Base-by-base conservation (phyloP, 1,140 invertebrate genomes). In the Bacillus rossius region DNA sequence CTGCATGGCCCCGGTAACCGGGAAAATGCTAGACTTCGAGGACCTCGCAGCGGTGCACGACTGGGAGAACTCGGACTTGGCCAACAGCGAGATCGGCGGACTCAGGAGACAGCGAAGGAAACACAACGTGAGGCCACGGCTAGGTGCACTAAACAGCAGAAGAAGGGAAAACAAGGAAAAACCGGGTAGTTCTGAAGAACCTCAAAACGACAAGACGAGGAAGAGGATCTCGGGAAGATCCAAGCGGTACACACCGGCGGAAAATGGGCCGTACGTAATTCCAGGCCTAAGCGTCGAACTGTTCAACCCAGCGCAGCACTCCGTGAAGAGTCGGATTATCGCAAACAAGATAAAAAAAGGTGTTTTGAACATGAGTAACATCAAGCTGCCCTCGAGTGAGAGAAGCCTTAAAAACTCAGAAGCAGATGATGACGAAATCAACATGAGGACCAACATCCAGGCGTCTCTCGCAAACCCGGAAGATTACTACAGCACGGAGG, bases 1-100 rank as follows among this genome's bases (percentile, higher is more conserved):
- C 7, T 78, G 75, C 17, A 2, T 42, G 8, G 10, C 48, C 19
- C 8, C 25, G 19, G 10, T 26, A 50, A 8, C 8, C 34, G 48
- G n/a, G 16, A 50, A 16, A n/a, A 50, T 2, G 37, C 37, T 34
- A 50, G 23, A 26, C 17, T 26, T 22, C 5, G 34, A 50, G 13
- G 25, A 23, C 16, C 25, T 8, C 10, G 8, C 13, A 17, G 48
- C 25, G 2, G 34, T 16, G 16, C 22, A 50, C 2, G 17, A 23
- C 25, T n/a, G 16, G 34, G 22, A 25, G 17, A 17, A 50, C 8
- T 1, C 2, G 16, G 0, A 10, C 2, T 29, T 13, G 1, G 2
- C 19, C 16, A 17, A 8, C 3, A 26, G 14, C 8, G 20, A 49
- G 22, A 13, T 5, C 16, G 29, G 16, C 1, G 29, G 4, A 23